Percentiles rank a stretch among this genome's conserved stretches.
These are phyloP conservation scores for Trichomalopsis sarcophagae DNA, from an alignment of 1,140 invertebrate genomes.

Conservation along the genomic window DNA sequence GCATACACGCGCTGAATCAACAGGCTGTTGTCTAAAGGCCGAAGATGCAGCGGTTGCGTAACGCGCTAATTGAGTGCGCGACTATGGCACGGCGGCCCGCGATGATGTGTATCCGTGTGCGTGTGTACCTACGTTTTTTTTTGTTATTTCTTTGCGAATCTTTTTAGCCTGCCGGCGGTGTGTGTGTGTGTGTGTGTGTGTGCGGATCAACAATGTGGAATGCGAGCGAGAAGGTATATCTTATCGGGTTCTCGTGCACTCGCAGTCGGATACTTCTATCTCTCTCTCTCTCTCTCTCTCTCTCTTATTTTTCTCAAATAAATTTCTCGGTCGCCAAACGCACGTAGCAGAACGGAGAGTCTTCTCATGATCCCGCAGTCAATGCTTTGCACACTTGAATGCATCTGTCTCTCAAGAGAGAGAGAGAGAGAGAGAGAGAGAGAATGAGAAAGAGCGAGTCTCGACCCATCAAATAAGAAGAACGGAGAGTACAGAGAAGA, in stretches of 20 bases:
- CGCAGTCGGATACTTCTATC: background rate
- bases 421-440: background rate
- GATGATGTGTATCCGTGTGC: background rate
- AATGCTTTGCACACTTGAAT: background rate
- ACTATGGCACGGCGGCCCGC: background rate
- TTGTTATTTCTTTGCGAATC: background rate
- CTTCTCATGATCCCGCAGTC: background rate
- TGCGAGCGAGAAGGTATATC: background rate
- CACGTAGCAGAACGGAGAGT: background rate
- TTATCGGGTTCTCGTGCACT: background rate
- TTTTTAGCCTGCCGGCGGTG: background rate
- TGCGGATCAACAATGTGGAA: constrained; percentile 1
- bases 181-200: background rate
- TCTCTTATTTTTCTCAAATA: background rate
- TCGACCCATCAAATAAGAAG: background rate
- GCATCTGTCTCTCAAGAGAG: background rate
- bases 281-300: background rate
- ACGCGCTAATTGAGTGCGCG: background rate
- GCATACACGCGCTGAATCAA: background rate
- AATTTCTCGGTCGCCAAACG: background rate
- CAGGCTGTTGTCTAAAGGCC: background rate
- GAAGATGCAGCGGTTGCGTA: background rate
- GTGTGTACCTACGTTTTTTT: background rate
- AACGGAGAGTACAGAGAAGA: constrained; percentile 5
- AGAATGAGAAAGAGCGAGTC: background rate